Evolutionary conservation across 2,888 invertebrate genomes (phyloP).

Genomic region (Sarcophaga variegata): DNA sequence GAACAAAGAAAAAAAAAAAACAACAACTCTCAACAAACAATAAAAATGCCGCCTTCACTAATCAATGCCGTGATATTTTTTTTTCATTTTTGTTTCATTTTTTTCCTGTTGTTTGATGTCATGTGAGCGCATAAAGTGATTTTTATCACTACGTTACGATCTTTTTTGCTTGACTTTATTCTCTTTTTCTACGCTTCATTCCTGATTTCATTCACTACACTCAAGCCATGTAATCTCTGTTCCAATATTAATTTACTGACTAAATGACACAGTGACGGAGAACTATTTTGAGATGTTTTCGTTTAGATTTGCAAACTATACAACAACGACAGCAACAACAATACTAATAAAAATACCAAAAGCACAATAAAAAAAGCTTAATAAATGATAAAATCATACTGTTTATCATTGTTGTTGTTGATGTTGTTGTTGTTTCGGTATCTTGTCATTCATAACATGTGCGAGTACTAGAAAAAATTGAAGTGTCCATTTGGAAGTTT

Average conservation of each 20-base stretch:
- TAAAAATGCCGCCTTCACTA: constrained; percentile 60
- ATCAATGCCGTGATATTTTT: constrained; percentile 28
- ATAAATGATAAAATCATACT: constrained; percentile 65
- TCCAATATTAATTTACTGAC: constrained; percentile 60
- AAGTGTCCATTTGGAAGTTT: constrained; percentile 62
- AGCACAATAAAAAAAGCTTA: constrained; percentile 53
- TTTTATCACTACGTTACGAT: constrained; percentile 60
- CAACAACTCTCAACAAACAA: constrained; percentile 35
- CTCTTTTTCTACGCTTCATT: not conserved
- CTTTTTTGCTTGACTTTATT: constrained; percentile 26
- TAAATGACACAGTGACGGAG: constrained; percentile 36
- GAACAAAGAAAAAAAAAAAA: constrained; percentile 25
- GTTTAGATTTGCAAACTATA: constrained; percentile 47
- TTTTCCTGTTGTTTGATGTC: constrained; percentile 36
- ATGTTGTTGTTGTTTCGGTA: constrained; percentile 35
- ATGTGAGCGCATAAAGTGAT: constrained; percentile 61
- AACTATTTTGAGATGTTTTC: constrained; percentile 31
- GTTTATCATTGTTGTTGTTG: constrained; percentile 63
- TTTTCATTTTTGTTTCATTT: not conserved
- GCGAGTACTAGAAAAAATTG: constrained; percentile 61
- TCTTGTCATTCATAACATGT: constrained; percentile 68
- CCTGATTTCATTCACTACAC: not conserved
- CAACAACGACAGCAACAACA: constrained; percentile 16
- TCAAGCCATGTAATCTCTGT: constrained; percentile 16
- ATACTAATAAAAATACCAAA: constrained; percentile 32